Base-by-base conservation (phyloP, 2,113 vertebrate species). In the Edolisoma coerulescens region DNA sequence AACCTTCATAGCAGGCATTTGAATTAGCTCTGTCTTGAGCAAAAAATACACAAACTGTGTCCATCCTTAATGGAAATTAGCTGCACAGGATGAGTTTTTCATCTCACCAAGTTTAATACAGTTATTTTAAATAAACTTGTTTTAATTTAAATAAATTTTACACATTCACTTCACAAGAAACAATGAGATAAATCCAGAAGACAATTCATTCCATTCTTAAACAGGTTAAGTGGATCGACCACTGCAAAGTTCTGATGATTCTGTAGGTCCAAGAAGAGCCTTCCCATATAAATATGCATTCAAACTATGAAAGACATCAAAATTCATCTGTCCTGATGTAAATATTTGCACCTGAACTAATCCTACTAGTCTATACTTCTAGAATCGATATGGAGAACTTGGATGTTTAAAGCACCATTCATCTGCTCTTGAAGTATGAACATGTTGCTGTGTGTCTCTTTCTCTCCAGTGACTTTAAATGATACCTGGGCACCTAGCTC, bases 361-460 rank as follows among this genome's bases (percentile, higher is more conserved):
- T 39, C 16, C 59, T 27, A 41, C 16, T 35, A 73, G 27, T 30
- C 18, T 59, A 27, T n/a, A 73, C 8, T 14, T 45, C 28, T 3
- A 81, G 30, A 45, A 87, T 16, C 0, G 0, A 63, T 5, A 54
- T 0, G 4, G 22, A 87, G 14, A 63, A 63, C 10, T 45, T 50
- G 22, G 12, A 26, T 41, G 27, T 50, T 67, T 24, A 77, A 77
- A 68, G 12, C 8, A 77, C 26, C 56, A 63, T 24, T 68, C 15
- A 61, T 26, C 42, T 61, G 33, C 16, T 68, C 16, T 21, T 53
- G 4, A 75, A 61, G 23, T 12, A 71, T 3, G 35, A 89, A 60
- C 7, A 16, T 5, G 4, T 32, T 76, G 12, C 20, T 20, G 9
- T 32, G 6, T 26, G 39, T 15, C 3, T 92, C 32, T 35, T 65